Base-by-base conservation (phyloP, 1,140 invertebrate genomes). In the Stegodyphus mimosarum region DNA sequence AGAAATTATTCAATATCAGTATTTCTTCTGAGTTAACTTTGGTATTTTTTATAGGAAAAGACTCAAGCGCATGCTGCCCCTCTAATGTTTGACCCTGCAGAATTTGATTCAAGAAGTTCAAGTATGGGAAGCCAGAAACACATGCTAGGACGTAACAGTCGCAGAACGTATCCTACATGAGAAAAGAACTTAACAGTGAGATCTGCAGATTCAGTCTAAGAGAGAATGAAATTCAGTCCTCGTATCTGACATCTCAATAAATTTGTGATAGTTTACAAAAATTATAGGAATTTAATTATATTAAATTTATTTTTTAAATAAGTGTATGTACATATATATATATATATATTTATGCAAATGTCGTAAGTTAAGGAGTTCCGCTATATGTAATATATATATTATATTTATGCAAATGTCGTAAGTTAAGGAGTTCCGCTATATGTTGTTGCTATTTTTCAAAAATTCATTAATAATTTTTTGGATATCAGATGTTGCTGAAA, bases 41-140 rank as follows among this genome's bases (percentile, higher is more conserved):
- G 6, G 48, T 49, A 64, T 74, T 64, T 63, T 51, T 78, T 77
- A 18, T 11, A 86, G 83, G 74, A 78, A n/a, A 67, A 77, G 51
- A 48, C 33, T 51, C 83, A 71, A 48, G 9, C 52, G 5, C 11
- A 7, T 15, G 75, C 51, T 88, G 88, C 60, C 87, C 90, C 83
- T 50, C 84, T 89, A 66, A 88, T 91, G 88, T 91, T 90, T 83
- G 89, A 91, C 86, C 90, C 90, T 7, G 86, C 89, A n/a, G 88
- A 88, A 63, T 88, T 90, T 70, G 85, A 76, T 48, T 52, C 74
- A 48, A 81, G 86, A 66, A 87, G 60, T 66, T 64, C 83, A 51
- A 78, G 18, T 51, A 17, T 74, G 11, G 49, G 7, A 9, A 76
- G n/a, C 33, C 76, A 74, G 7, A 51, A 70, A 50, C 69, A n/a